These are phyloP conservation scores for Euleptes europaea DNA, from an alignment of 2,113 vertebrate species.

Conservation along the genomic window DNA sequence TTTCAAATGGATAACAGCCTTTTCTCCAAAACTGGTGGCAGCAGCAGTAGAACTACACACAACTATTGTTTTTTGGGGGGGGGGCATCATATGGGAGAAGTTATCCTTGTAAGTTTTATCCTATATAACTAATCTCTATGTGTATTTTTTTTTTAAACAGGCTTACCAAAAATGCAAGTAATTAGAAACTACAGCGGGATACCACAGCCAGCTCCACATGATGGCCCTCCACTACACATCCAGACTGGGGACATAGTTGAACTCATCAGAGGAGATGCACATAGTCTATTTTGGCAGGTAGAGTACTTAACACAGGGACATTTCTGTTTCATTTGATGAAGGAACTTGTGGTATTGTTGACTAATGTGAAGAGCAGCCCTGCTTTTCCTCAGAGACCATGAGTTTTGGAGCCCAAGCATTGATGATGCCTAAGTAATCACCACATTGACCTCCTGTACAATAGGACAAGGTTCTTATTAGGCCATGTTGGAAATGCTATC, in stretches of 20 bases:
- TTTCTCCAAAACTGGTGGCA: neutral
- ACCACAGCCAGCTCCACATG: conserved; percentile 77
- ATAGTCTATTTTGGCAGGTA: conserved; percentile 97
- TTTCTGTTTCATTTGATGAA: neutral
- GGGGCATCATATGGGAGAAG: neutral
- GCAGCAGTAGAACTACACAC: neutral
- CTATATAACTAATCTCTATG: neutral
- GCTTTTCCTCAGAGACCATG: neutral
- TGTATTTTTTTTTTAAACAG: conserved; percentile 66
- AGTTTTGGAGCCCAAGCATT: neutral
- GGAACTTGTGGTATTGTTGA: neutral
- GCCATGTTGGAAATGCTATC: neutral
- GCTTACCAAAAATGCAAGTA: conserved; percentile 93
- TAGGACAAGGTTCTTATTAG: neutral
- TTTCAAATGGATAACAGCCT: neutral
- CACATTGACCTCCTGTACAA: neutral
- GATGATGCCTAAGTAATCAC: neutral
- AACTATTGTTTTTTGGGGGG: neutral
- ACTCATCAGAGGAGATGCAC: conserved; percentile 86
- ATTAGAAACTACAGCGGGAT: conserved; percentile 85
- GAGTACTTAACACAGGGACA: neutral
- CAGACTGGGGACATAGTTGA: conserved; percentile 90
- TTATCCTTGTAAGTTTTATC: neutral
- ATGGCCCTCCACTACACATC: conserved; percentile 85
- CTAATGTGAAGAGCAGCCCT: neutral